phyloP scores from a whole-genome alignment of 2,888 invertebrate genomes.

The Lochmaea capreae region DNA sequence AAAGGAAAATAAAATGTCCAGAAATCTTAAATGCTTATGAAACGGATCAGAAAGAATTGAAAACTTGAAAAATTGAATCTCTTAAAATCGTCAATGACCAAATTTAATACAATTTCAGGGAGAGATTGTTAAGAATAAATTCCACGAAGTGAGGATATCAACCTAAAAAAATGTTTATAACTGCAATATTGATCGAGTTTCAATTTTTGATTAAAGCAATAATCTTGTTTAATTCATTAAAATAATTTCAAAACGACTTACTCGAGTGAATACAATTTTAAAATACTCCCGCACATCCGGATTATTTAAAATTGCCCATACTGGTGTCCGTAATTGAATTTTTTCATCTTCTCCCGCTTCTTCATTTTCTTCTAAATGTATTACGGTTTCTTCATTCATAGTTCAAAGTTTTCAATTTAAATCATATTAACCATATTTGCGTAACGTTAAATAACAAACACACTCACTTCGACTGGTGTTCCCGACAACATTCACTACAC shows the following conservation, averaged over 20 bases:
- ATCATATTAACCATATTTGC: neutral
- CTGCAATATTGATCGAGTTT: too few relatives aligned
- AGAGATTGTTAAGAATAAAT: too few relatives aligned
- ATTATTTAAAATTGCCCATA: neutral
- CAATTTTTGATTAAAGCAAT: too few relatives aligned
- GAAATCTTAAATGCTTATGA: too few relatives aligned
- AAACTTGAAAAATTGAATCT: too few relatives aligned
- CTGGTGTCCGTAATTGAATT: neutral
- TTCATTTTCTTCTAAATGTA: neutral
- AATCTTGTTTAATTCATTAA: neutral
- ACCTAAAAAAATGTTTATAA: too few relatives aligned
- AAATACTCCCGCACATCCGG: neutral
- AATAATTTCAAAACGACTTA: neutral
- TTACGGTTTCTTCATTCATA: neutral
- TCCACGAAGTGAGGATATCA: too few relatives aligned
- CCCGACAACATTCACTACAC: neutral
- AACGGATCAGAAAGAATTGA: too few relatives aligned
- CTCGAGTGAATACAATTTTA: neutral
- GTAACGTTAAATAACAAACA: neutral
- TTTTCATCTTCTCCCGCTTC: neutral
- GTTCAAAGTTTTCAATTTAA: neutral
- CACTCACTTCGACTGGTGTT: neutral
- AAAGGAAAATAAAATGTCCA: too few relatives aligned
- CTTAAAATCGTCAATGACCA: too few relatives aligned
- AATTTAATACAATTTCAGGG: too few relatives aligned